Percentiles rank a stretch among this genome's conserved stretches.
These are phyloP conservation scores for Nothobranchius kuhntae DNA, from an alignment of 2,113 vertebrate species.

Conservation along the genomic window DNA sequence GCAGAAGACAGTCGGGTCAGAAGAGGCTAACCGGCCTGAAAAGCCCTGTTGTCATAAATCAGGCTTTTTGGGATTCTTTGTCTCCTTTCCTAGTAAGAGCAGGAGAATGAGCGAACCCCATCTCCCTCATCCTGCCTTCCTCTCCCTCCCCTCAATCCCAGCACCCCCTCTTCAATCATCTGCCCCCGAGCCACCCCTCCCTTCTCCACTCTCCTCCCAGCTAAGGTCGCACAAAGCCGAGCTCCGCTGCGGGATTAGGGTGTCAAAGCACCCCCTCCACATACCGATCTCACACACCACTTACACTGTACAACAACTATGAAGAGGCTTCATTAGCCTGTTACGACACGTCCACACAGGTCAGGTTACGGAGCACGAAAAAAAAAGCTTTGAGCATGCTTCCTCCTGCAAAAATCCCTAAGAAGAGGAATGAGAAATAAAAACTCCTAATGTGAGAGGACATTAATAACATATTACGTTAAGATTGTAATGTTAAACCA, in stretches of 20 bases:
- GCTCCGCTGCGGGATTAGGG: constrained; percentile 69
- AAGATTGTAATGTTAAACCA: background rate
- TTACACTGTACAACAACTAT: constrained; percentile 38
- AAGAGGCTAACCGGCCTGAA: constrained; percentile 27
- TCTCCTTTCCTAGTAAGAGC: constrained; percentile 62
- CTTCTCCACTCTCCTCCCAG: constrained; percentile 51
- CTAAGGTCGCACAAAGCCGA: constrained; percentile 66
- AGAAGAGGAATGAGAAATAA: background rate
- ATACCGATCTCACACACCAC: constrained; percentile 44
- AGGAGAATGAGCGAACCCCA: constrained; percentile 58
- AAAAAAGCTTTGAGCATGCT: background rate
- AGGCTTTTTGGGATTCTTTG: constrained; percentile 67
- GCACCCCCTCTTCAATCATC: constrained; percentile 27
- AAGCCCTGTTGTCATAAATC: constrained; percentile 57
- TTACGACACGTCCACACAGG: constrained; percentile 33
- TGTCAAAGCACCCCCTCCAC: constrained; percentile 69
- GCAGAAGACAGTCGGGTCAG: constrained; percentile 20
- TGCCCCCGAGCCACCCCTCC: constrained; percentile 44
- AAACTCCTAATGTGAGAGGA: background rate
- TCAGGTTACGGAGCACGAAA: constrained; percentile 12
- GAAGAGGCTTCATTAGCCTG: constrained; percentile 29
- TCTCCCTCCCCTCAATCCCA: constrained; percentile 44
- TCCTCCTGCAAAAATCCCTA: background rate
- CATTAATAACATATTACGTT: background rate
- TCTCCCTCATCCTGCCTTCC: constrained; percentile 60